Base-by-base conservation (phyloP, 2,797 vertebrate genomes). In the Myripristis murdjan region DNA sequence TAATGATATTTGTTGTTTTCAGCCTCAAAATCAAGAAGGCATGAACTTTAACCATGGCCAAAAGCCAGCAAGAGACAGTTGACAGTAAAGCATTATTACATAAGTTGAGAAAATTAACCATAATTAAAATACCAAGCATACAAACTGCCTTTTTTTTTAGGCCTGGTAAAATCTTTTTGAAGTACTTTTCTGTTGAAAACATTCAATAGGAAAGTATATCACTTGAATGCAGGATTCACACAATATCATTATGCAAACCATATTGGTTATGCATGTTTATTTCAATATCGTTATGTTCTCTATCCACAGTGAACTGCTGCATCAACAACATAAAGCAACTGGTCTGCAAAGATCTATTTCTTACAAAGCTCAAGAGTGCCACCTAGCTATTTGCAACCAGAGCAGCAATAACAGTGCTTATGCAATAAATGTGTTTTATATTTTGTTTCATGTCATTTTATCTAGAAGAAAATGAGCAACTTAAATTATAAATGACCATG, bases 381-480 rank as follows among this genome's bases (percentile, higher is more conserved):
- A 90, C 84, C 91, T 92, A 87, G 87, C 39, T 55, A 44, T 26
- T 1, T 11, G 3, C 69, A 5, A 23, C 2, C 15, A 26, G 56
- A 87, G 81, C 2, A 77, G 51, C 82, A 82, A 11, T n/a, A 2
- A 44, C 5, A 28, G 5, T 18, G 3, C 23, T 22, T 9, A 20
- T 35, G 16, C n/a, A 58, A 23, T 5, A 26, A 11, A 15, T 16
- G 24, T 22, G 6, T 4, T 3, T 15, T 11, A 15, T 2, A 22
- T 28, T 12, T 4, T 48, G 2, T 23, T 22, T 12, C 15, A 52
- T 11, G 49, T 24, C 1, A 15, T 28, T 28, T 52, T 15, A 52
- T 26, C 5, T 12, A 11, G 12, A 37, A 3, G 2, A 0, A 37
- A 37, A 37, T 12, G 35, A 37, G 9, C 35, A 37, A 37, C 11